A percentile compares a stretch with the other conserved stretches of the same genome.
Evolutionary conservation across 2,113 vertebrate genomes (phyloP).

Genomic region (Pelobates fuscus): DNA sequence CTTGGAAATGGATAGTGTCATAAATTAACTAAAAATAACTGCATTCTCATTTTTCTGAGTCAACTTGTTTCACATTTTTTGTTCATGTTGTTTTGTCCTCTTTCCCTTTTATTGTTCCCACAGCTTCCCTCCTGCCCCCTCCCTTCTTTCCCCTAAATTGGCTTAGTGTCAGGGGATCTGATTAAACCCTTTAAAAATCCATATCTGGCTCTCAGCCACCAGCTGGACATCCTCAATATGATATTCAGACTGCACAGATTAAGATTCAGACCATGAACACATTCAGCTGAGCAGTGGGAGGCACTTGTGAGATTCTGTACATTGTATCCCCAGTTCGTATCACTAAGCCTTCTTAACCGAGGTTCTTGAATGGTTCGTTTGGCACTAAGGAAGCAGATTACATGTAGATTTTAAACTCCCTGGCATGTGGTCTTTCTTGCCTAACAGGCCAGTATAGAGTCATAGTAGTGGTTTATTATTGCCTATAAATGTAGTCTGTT

Average conservation of each 20-base stretch:
- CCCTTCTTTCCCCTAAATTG: neutral
- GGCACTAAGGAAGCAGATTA: neutral
- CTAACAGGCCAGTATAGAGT: neutral
- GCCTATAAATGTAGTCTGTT: too few relatives aligned
- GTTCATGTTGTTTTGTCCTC: neutral
- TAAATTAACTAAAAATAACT: neutral
- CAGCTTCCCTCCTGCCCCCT: neutral
- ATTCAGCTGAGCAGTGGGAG: neutral
- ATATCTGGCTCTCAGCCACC: neutral
- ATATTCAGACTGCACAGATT: neutral
- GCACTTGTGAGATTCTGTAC: neutral
- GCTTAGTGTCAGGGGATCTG: neutral
- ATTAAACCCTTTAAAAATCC: conserved; percentile 4
- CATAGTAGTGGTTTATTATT: neutral
- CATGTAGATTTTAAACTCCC: neutral
- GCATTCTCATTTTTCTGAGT: conserved; percentile 9
- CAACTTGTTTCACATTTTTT: conserved; percentile 25
- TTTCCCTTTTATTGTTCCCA: neutral
- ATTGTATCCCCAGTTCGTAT: neutral
- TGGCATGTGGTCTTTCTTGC: neutral
- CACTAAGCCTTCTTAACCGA: neutral
- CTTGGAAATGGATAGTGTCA: too few relatives aligned
- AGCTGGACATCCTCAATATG: neutral
- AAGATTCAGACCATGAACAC: neutral
- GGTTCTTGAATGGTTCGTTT: neutral